Percentiles rank a stretch among this genome's conserved stretches.
These are phyloP conservation scores for Oncorhynchus tshawytscha DNA, from an alignment of 2,113 vertebrate species.

Conservation along the genomic window DNA sequence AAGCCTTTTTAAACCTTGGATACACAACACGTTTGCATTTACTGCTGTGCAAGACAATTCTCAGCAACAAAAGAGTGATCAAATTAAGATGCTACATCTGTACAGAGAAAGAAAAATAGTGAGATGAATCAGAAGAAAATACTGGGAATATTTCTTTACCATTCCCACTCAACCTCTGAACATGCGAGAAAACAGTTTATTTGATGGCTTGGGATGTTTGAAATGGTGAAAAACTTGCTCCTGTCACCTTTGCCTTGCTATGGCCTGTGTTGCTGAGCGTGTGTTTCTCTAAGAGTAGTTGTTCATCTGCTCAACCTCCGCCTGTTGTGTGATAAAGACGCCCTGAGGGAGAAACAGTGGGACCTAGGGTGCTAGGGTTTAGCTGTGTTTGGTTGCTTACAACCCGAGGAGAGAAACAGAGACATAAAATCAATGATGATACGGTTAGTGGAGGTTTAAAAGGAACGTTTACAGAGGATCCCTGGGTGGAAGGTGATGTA, in stretches of 20 bases:
- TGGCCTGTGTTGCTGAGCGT: conserved; percentile 65
- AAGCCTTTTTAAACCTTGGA: too few species aligned
- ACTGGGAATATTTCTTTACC: conserved; percentile 53
- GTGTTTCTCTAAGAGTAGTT: conserved; percentile 62
- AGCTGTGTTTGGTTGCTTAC: conserved; percentile 72
- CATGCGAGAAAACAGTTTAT: conserved; percentile 56
- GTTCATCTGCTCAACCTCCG: conserved; percentile 33
- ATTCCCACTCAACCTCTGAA: conserved; percentile 56
- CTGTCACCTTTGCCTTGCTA: conserved; percentile 70
- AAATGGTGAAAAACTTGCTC: conserved; percentile 60
- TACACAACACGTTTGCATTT: too few species aligned
- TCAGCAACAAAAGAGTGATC: too few species aligned
- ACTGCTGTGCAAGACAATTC: too few species aligned
- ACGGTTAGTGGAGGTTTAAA: conserved; percentile 77
- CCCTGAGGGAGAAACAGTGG: conserved; percentile 70
- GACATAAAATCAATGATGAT: conserved; percentile 77
- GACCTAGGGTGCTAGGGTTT: conserved; percentile 71
- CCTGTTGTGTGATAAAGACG: conserved; percentile 65
- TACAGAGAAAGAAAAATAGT: conserved; percentile 2
- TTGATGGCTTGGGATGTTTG: conserved; percentile 71
- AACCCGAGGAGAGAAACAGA: conserved; percentile 61
- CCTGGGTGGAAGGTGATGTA: conserved; percentile 73
- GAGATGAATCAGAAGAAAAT: conserved; percentile 1
- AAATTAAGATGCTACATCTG: too few species aligned
- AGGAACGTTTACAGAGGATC: conserved; percentile 73